Percentiles rank a stretch among this genome's conserved stretches.
Conservation (phyloP, 2,113 vertebrate genomes). For the Pica pica region DNA sequence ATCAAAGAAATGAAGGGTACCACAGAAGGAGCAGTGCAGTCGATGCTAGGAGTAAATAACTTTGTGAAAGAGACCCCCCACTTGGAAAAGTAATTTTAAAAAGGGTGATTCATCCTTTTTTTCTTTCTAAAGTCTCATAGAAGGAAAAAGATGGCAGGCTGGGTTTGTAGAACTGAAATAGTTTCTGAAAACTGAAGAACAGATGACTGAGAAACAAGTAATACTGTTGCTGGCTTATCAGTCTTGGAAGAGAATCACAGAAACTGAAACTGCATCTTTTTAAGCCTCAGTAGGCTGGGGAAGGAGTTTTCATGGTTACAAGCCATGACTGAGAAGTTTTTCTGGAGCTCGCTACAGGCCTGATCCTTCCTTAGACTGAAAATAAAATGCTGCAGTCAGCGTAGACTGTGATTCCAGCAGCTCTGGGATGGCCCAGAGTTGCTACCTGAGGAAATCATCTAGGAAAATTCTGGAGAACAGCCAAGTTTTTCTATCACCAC, state of each 20-base stretch:
- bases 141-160: conserved; percentile 4
- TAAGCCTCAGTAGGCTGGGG: neutral
- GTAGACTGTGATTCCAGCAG: fast-evolving
- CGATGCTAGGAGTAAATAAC: neutral
- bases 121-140: neutral
- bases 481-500: neutral
- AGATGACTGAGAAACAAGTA: conserved; percentile 28
- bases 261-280: conserved; percentile 16
- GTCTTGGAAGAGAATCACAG: conserved; percentile 34
- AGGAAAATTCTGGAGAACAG: neutral
- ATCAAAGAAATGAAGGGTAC: neutral
- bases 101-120: neutral
- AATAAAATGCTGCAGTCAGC: neutral
- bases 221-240: conserved; percentile 4
- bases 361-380: neutral
- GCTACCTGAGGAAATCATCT: neutral
- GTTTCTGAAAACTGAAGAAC: conserved; percentile 5
- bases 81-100: neutral
- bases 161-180: conserved; percentile 13
- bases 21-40: neutral
- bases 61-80: neutral
- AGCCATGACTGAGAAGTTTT: conserved; percentile 22
- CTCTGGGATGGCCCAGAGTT: neutral
- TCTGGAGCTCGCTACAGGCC: neutral
- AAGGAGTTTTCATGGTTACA: conserved; percentile 14